Percentiles rank a stretch among this genome's conserved stretches.
Conservation (phyloP, 2,113 vertebrate species). For the Percopsis transmontana region DNA sequence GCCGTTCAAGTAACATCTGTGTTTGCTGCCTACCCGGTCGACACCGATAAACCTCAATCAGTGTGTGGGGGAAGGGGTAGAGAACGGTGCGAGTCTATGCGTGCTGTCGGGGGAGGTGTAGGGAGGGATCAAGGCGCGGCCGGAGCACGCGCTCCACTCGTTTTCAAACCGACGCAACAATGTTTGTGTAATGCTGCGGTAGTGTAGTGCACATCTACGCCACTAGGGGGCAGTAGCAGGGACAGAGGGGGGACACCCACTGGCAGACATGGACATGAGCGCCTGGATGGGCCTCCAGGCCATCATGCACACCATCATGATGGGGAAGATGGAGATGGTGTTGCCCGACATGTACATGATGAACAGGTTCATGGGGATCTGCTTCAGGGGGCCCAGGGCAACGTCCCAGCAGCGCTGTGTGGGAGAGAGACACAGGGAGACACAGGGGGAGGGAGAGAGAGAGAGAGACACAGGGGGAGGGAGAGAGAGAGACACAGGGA, state of each 20-base stretch:
- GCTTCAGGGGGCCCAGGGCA: constrained; percentile 92
- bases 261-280: constrained; percentile 95
- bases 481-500: background rate
- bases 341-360: constrained; percentile 99
- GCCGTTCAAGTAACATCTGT: too few relatives aligned
- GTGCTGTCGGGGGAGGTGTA: too few relatives aligned
- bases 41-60: too few relatives aligned
- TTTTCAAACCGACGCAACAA: too few relatives aligned
- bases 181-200: too few relatives aligned
- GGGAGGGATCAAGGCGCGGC: too few relatives aligned
- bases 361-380: constrained; percentile 98
- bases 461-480: constrained; percentile 4
- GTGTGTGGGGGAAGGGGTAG: too few relatives aligned
- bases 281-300: constrained; percentile 98
- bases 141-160: too few relatives aligned
- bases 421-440: background rate
- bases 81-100: too few relatives aligned
- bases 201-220: background rate
- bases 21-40: too few relatives aligned
- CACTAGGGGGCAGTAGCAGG: background rate
- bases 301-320: constrained; percentile 99
- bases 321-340: constrained; percentile 98
- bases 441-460: background rate
- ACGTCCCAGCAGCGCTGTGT: constrained; percentile 96
- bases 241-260: constrained; percentile 78